Evolutionary conservation across 2,797 vertebrate genomes (phyloP).

Genomic region (Labeo calbasu): DNA sequence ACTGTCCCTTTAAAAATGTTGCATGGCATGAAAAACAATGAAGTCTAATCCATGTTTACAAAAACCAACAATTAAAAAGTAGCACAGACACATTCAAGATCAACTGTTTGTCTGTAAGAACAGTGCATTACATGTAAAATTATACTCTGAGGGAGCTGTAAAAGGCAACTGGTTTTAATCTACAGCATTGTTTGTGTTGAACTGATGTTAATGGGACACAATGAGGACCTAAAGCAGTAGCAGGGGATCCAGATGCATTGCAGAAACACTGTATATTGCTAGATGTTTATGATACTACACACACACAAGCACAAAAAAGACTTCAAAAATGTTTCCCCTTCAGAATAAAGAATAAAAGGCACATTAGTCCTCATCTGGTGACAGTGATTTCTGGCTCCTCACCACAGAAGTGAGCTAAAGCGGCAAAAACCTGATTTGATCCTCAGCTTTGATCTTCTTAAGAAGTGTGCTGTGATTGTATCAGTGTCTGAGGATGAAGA

Average conservation of each 20-base stretch:
- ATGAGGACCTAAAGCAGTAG: conserved; percentile 9
- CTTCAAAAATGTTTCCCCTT: not conserved
- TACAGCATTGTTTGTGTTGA: not conserved
- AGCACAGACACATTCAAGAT: conserved; percentile 2
- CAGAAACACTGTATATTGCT: not conserved
- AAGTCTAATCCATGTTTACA: not conserved
- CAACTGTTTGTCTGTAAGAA: not conserved
- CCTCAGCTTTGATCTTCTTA: conserved; percentile 51
- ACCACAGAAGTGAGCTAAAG: conserved; percentile 26
- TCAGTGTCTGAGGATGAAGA: conserved; percentile 48
- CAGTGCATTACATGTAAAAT: not conserved
- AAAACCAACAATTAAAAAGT: not conserved
- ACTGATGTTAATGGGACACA: not conserved
- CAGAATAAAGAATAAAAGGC: conserved; percentile 38
- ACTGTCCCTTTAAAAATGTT: not conserved
- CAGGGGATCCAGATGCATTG: not conserved
- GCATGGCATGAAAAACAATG: not conserved
- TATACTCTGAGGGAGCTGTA: not conserved
- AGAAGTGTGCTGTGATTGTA: conserved; percentile 54
- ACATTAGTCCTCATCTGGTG: conserved; percentile 42
- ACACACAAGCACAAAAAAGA: not conserved
- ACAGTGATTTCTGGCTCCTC: conserved; percentile 45
- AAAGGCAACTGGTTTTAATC: conserved; percentile 3
- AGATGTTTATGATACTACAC: not conserved
- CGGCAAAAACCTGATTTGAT: conserved; percentile 41